phyloP scores from a whole-genome alignment of 2,888 invertebrate genomes.

The Zeuzera pyrina region DNA sequence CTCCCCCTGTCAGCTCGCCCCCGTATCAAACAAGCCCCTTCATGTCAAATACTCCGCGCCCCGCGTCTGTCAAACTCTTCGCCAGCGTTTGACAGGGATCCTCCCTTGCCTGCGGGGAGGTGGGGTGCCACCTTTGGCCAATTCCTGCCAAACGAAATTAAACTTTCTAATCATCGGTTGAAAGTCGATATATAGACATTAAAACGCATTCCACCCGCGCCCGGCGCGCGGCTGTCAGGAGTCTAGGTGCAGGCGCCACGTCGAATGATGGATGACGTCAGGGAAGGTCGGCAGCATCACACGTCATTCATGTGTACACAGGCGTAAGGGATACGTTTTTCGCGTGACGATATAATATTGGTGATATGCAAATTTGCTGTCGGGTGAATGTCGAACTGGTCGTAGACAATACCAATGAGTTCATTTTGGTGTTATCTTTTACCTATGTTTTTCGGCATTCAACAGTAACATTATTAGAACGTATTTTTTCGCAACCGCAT shows the following conservation, averaged over 20 bases:
- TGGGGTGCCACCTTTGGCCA: conserved; percentile 52
- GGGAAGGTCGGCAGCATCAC: conserved; percentile 72
- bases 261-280: conserved; percentile 72
- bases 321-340: conserved; percentile 74
- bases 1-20: conserved; percentile 53
- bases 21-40: conserved; percentile 73
- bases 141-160: conserved; percentile 13
- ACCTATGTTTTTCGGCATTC: too few species aligned
- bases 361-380: conserved; percentile 69
- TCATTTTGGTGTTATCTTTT: too few species aligned
- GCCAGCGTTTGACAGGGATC: conserved; percentile 72
- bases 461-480: too few species aligned
- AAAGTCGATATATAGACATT: conserved; percentile 24
- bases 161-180: conserved; percentile 15
- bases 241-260: conserved; percentile 72
- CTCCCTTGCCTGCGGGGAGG: conserved; percentile 65
- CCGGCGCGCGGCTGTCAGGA: conserved; percentile 54
- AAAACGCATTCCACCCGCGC: conserved; percentile 22
- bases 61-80: conserved; percentile 74
- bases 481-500: too few species aligned
- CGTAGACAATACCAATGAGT: conserved; percentile 11
- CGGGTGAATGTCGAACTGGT: conserved; percentile 42
- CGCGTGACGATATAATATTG: conserved; percentile 72
- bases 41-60: conserved; percentile 73
- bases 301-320: conserved; percentile 73